phyloP scores from a whole-genome alignment of 2,888 invertebrate species.

The Eupithecia abbreviata region DNA sequence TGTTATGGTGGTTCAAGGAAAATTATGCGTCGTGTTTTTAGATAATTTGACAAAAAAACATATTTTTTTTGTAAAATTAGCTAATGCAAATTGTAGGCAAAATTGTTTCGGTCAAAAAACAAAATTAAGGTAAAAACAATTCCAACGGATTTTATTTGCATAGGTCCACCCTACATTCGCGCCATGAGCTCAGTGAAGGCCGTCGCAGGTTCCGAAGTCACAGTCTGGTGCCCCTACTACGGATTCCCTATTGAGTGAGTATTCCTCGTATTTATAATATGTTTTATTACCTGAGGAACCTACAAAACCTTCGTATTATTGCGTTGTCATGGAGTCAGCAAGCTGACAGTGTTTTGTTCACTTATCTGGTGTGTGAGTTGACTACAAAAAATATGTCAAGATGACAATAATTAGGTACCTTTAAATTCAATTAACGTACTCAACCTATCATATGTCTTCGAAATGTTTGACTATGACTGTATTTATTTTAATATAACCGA shows the following conservation, averaged over 20 bases:
- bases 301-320: background rate
- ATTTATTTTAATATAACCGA: background rate
- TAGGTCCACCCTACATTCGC: constrained; percentile 90
- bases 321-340: background rate
- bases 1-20: background rate
- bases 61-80: background rate
- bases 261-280: background rate
- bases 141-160: constrained; percentile 33
- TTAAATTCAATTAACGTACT: no score
- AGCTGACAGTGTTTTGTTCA: no score
- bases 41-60: background rate
- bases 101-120: background rate
- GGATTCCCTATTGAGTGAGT: constrained; percentile 90
- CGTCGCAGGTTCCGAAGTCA: constrained; percentile 90
- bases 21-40: no score
- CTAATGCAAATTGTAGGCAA: background rate
- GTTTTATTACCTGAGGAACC: background rate
- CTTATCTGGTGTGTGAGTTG: no score
- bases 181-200: constrained; percentile 90
- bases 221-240: constrained; percentile 92
- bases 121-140: constrained; percentile 32
- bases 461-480: background rate
- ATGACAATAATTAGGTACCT: no score
- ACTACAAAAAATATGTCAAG: no score
- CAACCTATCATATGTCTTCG: background rate